Conservation (phyloP, 1,140 invertebrate genomes). For the Nomia melanderi region DNA sequence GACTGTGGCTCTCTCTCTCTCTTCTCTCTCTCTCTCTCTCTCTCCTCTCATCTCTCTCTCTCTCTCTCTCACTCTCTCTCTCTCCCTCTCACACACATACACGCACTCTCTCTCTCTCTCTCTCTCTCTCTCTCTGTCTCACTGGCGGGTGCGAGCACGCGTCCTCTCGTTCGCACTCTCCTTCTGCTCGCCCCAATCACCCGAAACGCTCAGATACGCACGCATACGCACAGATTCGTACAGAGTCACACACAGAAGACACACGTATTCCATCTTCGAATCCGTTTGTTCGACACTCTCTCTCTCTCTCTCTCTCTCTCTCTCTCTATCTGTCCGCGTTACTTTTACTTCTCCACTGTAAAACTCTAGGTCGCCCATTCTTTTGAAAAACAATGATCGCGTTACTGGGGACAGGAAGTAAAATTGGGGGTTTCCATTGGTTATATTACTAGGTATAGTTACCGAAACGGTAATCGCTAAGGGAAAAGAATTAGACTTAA, state of each 20-base stretch:
- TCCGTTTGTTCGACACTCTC: no score
- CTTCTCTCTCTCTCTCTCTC: not conserved
- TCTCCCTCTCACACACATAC: constrained; percentile 28
- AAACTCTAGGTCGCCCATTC: not conserved
- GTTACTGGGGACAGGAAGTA: constrained; percentile 54
- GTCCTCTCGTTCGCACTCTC: no score
- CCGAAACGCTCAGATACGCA: no score
- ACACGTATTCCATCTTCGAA: no score
- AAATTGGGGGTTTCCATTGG: constrained; percentile 70
- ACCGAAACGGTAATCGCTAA: constrained; percentile 55
- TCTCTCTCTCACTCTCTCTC: constrained; percentile 17
- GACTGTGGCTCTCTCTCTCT: constrained; percentile 19
- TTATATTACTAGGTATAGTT: constrained; percentile 73
- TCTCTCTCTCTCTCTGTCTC: not conserved
- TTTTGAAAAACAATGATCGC: constrained; percentile 56
- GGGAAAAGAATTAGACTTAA: constrained; percentile 73
- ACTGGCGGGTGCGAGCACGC: no score
- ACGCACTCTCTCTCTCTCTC: not conserved
- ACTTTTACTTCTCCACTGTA: not conserved
- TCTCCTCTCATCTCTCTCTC: not conserved
- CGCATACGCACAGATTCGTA: no score
- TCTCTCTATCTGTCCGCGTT: not conserved
- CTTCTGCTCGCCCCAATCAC: no score
- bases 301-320: no score
- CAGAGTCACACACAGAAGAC: no score